phyloP scores from a whole-genome alignment of 1,140 invertebrate species.

The Drosophila watanabei region DNA sequence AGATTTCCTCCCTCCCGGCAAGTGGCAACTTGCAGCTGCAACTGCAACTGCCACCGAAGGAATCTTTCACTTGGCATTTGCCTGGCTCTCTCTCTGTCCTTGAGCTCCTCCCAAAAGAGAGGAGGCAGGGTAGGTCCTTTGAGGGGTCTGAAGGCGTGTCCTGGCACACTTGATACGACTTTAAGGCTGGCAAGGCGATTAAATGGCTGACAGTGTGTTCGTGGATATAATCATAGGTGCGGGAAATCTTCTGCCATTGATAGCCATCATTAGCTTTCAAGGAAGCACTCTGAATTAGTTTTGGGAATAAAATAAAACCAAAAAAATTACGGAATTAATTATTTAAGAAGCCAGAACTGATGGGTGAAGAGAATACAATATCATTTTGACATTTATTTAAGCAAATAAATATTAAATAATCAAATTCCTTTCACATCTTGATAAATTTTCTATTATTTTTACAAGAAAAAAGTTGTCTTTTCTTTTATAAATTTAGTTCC shows the following conservation, averaged over 20 bases:
- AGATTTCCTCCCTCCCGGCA: conserved; percentile 17
- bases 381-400: too few relatives aligned
- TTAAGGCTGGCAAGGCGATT: conserved; percentile 22
- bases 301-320: neutral
- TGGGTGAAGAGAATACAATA: too few relatives aligned
- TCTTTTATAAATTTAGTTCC: neutral
- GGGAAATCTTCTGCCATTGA: neutral
- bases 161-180: conserved; percentile 8
- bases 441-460: neutral
- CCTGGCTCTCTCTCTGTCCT: conserved; percentile 7
- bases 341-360: neutral
- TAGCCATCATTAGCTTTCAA: conserved; percentile 16
- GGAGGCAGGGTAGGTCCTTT: neutral
- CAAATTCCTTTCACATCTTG: neutral
- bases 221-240: conserved; percentile 18
- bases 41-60: conserved; percentile 15
- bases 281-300: neutral
- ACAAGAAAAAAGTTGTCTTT: neutral
- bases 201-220: neutral
- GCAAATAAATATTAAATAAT: too few relatives aligned
- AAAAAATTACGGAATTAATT: neutral
- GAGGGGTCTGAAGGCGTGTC: neutral
- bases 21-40: conserved; percentile 15
- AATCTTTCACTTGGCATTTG: conserved; percentile 26
- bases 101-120: neutral